Percentiles rank a stretch among this genome's conserved stretches.
phyloP scores from a whole-genome alignment of 2,888 invertebrate species.

The Eucera pruinosa region DNA sequence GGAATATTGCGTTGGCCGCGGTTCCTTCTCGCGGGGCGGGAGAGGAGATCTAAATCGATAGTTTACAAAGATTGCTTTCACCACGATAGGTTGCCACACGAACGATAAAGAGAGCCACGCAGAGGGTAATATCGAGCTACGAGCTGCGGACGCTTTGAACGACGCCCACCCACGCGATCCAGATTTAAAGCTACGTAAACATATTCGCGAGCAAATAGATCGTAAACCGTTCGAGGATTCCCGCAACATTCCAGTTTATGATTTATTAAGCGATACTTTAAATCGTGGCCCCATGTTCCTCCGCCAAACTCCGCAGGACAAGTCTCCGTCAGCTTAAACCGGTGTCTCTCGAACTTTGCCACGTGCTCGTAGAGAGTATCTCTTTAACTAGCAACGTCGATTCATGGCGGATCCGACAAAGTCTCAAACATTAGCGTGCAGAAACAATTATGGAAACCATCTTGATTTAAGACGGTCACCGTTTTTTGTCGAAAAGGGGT shows the following conservation, averaged over 20 bases:
- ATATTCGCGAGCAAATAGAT: conserved; percentile 32
- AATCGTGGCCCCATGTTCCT: no score
- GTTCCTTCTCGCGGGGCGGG: not conserved
- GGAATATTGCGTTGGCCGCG: not conserved
- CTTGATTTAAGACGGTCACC: no score
- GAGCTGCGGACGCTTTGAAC: conserved; percentile 5
- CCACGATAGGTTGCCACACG: not conserved
- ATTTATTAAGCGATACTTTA: conserved; percentile 23
- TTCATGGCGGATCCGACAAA: no score
- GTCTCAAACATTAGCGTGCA: no score
- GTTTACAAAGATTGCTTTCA: not conserved
- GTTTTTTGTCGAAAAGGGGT: no score
- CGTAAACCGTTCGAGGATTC: conserved; percentile 26
- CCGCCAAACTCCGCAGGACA: no score
- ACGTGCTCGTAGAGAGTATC: no score
- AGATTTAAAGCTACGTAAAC: conserved; percentile 43
- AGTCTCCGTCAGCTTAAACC: no score
- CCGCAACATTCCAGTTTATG: conserved; percentile 12
- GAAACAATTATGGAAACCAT: no score
- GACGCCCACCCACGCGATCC: conserved; percentile 6
- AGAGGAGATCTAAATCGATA: conserved; percentile 1
- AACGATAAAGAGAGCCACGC: not conserved
- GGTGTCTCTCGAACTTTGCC: no score
- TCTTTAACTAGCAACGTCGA: no score
- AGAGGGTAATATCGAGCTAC: not conserved